phyloP scores from a whole-genome alignment of 2,797 vertebrate genomes.

The Hypotaenidia okinawae region DNA sequence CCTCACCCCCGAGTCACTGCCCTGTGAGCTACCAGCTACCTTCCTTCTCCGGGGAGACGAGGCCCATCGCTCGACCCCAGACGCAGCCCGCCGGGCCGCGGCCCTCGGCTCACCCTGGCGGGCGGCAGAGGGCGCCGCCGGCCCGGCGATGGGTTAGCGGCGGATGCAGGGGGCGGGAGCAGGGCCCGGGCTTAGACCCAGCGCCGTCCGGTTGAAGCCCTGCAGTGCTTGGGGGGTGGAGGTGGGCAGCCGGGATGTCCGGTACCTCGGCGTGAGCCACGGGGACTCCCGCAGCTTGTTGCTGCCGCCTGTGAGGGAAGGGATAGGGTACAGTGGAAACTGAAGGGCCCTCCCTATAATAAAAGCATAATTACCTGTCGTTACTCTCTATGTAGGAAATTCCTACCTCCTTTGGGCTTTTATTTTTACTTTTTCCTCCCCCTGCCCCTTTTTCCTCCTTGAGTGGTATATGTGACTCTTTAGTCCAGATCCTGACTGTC shows the following conservation, averaged over 20 bases:
- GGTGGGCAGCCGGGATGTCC: too few species aligned
- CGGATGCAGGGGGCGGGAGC: too few species aligned
- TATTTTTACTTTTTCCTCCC: too few species aligned
- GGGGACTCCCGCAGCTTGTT: not conserved
- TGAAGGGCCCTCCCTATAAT: accelerated
- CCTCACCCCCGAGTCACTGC: too few species aligned
- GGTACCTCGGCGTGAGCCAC: too few species aligned
- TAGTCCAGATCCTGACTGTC: not conserved
- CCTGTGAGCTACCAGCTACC: accelerated
- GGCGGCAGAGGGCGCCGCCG: not conserved
- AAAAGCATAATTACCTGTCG: not conserved
- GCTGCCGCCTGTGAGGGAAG: accelerated
- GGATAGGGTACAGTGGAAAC: not conserved
- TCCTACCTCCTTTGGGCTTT: not conserved
- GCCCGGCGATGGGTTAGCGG: not conserved
- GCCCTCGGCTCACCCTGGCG: not conserved
- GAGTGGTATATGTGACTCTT: accelerated
- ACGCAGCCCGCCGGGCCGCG: too few species aligned
- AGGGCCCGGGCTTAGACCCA: not conserved
- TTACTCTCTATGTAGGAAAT: not conserved
- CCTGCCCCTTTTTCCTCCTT: too few species aligned
- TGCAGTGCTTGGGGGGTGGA: too few species aligned
- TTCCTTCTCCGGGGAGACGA: accelerated
- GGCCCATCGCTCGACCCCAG: accelerated
- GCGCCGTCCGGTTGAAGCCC: too few species aligned